Percentiles rank a stretch among this genome's conserved stretches.
Evolutionary conservation across 1,140 invertebrate genomes (phyloP).

Genomic region (Zaprionus capensis): DNA sequence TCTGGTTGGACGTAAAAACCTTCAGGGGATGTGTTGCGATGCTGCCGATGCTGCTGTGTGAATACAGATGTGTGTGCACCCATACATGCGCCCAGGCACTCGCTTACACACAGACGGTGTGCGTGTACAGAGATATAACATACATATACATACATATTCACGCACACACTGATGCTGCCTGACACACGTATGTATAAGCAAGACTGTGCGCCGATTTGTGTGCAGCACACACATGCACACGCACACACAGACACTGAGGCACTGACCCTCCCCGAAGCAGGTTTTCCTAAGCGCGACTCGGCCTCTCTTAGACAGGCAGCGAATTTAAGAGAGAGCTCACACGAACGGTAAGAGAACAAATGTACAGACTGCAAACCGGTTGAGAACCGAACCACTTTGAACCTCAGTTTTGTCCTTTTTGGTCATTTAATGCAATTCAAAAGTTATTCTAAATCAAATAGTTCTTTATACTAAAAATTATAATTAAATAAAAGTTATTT

Average conservation of each 20-base stretch:
- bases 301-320: conserved; percentile 12
- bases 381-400: conserved; percentile 7
- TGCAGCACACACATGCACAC: not conserved
- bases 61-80: conserved; percentile 34
- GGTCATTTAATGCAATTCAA: too few species aligned
- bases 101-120: conserved; percentile 25
- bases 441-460: too few species aligned
- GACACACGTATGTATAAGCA: conserved; percentile 7
- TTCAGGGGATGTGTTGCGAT: conserved; percentile 79
- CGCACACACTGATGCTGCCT: not conserved
- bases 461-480: too few species aligned
- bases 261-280: conserved; percentile 49
- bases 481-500: too few species aligned
- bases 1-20: conserved; percentile 84
- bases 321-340: conserved; percentile 8
- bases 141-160: conserved; percentile 32
- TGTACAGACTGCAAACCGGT: conserved; percentile 21
- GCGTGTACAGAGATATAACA: conserved; percentile 4
- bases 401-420: too few species aligned
- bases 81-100: conserved; percentile 7
- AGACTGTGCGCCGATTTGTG: not conserved
- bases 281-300: conserved; percentile 21
- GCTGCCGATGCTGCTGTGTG: conserved; percentile 57
- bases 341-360: conserved; percentile 8
- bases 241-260: conserved; percentile 21